These are phyloP conservation scores for Esox masquinongy DNA, from an alignment of 2,797 vertebrate genomes.

Conservation along the genomic window DNA sequence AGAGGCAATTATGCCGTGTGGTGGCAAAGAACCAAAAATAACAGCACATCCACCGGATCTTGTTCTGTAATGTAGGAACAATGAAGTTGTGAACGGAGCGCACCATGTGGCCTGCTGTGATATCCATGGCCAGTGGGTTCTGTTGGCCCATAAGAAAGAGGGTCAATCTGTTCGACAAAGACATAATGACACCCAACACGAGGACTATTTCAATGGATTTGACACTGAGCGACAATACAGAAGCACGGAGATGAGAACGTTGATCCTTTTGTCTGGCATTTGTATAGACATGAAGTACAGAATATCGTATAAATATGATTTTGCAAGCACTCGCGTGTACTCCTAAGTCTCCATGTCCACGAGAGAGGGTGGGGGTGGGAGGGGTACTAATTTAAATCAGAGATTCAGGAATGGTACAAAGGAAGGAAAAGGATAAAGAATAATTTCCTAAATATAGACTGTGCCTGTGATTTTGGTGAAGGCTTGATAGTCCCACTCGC, in stretches of 20 bases:
- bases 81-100: slow-evolving; percentile 50
- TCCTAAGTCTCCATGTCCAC: neutral
- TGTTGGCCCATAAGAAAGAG: slow-evolving; percentile 43
- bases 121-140: slow-evolving; percentile 40
- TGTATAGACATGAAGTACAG: slow-evolving; percentile 20
- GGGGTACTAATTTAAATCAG: slow-evolving; percentile 28
- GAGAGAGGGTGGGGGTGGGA: neutral
- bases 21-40: slow-evolving; percentile 61
- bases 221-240: slow-evolving; percentile 22
- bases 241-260: neutral
- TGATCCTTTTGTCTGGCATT: slow-evolving; percentile 19
- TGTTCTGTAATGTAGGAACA: slow-evolving; percentile 66
- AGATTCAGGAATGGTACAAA: slow-evolving; percentile 11
- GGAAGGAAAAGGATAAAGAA: slow-evolving; percentile 11
- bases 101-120: slow-evolving; percentile 9
- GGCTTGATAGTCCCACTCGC: slow-evolving; percentile 51
- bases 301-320: neutral
- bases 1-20: slow-evolving; percentile 68
- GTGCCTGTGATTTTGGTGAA: slow-evolving; percentile 45
- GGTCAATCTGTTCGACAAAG: slow-evolving; percentile 35
- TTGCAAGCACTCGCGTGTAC: neutral
- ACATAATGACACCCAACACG: slow-evolving; percentile 33
- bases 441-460: slow-evolving; percentile 34
- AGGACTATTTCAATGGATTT: slow-evolving; percentile 13
- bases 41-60: slow-evolving; percentile 45